Conservation (phyloP, 1,140 invertebrate genomes). For the Ostrea edulis region DNA sequence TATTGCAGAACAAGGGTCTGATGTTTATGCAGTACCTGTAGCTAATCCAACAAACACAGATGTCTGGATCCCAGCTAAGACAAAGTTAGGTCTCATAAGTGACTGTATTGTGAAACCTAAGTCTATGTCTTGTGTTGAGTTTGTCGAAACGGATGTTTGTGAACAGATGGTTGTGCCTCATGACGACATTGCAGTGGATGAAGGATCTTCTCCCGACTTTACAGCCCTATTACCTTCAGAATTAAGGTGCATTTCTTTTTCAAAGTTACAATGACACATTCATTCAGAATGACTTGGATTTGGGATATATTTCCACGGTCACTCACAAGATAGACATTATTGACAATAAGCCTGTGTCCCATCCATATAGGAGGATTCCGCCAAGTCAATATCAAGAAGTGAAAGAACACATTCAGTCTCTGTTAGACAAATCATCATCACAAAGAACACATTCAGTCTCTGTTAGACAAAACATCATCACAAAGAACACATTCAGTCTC, state of each 20-base stretch:
- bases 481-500: too few relatives aligned
- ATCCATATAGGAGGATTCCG: slow-evolving; percentile 30
- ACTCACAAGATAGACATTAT: slow-evolving; percentile 12
- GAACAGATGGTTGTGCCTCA: slow-evolving; percentile 42
- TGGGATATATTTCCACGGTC: slow-evolving; percentile 25
- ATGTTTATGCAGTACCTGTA: slow-evolving; percentile 16
- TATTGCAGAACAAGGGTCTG: background rate
- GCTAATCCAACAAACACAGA: slow-evolving; percentile 7
- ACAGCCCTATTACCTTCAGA: slow-evolving; percentile 27
- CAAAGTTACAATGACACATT: background rate
- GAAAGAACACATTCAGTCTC: slow-evolving; percentile 44
- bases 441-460: background rate
- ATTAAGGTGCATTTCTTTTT: background rate
- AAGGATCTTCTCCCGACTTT: background rate
- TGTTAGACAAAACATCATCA: too few relatives aligned
- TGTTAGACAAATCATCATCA: slow-evolving; percentile 47
- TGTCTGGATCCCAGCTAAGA: slow-evolving; percentile 32
- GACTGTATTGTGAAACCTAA: background rate
- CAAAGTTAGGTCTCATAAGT: slow-evolving; percentile 33
- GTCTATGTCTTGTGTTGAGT: slow-evolving; percentile 20
- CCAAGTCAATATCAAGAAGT: slow-evolving; percentile 48
- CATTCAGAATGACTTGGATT: background rate
- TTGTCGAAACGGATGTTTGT: slow-evolving; percentile 33
- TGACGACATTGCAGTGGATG: background rate
- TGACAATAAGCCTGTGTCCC: slow-evolving; percentile 3